Conservation (phyloP, 2,113 vertebrate genomes). For the Galeopterus variegatus region DNA sequence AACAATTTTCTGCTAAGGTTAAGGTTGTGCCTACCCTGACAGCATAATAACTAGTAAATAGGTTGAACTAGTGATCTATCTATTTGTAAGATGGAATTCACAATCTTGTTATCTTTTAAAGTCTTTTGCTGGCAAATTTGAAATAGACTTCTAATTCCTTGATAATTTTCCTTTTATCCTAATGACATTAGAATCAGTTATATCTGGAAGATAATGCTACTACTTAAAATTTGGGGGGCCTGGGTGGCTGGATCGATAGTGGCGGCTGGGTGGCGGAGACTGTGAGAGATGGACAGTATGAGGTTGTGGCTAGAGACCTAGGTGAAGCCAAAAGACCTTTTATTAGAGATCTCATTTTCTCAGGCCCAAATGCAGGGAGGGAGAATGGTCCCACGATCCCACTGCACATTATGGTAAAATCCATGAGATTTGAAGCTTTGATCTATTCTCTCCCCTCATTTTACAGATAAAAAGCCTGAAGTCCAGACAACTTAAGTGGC, state of each 20-base stretch:
- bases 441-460: neutral
- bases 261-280: accelerated
- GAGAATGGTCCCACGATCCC: neutral
- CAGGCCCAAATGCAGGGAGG: neutral
- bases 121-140: neutral
- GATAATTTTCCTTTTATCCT: neutral
- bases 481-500: neutral
- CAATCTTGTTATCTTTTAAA: slow-evolving; percentile 9
- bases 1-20: slow-evolving; percentile 43
- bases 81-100: slow-evolving; percentile 6
- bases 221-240: neutral
- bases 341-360: neutral
- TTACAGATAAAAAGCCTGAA: neutral
- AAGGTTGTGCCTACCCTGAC: neutral
- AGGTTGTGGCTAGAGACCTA: neutral
- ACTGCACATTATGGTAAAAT: neutral
- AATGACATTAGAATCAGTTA: neutral
- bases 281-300: neutral
- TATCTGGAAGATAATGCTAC: neutral
- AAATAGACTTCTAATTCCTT: neutral
- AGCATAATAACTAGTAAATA: neutral
- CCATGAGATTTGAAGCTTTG: neutral
- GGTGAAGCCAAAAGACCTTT: neutral
- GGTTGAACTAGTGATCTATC: neutral
- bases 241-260: neutral